Conservation (phyloP, 1,140 invertebrate species). For the Philopotamus ludificatus region DNA sequence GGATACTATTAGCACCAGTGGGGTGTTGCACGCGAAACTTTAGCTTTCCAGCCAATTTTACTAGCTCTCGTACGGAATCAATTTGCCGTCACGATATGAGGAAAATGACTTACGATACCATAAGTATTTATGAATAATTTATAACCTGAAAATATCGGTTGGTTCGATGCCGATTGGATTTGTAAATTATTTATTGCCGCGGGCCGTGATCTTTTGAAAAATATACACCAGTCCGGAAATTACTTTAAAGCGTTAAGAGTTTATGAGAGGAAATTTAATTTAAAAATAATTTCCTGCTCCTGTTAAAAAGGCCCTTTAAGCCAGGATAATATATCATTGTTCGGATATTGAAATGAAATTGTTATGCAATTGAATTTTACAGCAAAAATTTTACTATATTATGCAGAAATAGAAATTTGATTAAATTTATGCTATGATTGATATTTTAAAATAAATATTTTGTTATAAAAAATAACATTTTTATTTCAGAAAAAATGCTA, state of each 20-base stretch:
- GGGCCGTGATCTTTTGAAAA: constrained; percentile 12
- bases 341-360: background rate
- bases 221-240: constrained; percentile 22
- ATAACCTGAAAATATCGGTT: background rate
- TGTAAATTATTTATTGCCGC: background rate
- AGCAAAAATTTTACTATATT: too few species aligned
- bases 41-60: constrained; percentile 6
- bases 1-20: constrained; percentile 14
- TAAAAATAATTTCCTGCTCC: constrained; percentile 29
- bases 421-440: too few species aligned
- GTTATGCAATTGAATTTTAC: background rate
- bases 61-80: constrained; percentile 9
- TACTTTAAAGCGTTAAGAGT: constrained; percentile 15
- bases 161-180: too few species aligned
- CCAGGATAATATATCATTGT: background rate
- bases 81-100: constrained; percentile 17
- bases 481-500: too few species aligned
- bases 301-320: constrained; percentile 8
- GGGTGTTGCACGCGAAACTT: constrained; percentile 16
- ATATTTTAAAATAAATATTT: too few species aligned
- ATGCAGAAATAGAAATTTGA: too few species aligned
- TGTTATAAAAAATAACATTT: too few species aligned
- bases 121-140: background rate
- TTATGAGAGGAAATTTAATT: constrained; percentile 30
- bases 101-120: background rate